These are phyloP conservation scores for Lethenteron reissneri DNA, from an alignment of 2,113 vertebrate species.

Conservation along the genomic window DNA sequence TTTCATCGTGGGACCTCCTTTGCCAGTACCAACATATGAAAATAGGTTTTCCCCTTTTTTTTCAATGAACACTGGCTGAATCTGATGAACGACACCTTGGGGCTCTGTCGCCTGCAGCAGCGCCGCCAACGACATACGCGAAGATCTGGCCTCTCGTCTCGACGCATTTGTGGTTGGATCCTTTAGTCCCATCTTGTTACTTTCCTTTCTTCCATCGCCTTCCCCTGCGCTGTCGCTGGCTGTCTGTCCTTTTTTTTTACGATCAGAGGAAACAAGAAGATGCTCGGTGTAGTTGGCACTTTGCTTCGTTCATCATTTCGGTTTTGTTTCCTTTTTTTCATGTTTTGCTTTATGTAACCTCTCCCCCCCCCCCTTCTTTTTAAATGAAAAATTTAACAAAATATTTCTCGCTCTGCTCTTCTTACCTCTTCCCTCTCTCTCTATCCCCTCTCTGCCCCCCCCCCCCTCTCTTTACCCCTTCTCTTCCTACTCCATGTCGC, in stretches of 20 bases:
- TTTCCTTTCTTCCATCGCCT: background rate
- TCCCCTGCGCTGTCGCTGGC: background rate
- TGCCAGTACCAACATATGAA: too few species aligned
- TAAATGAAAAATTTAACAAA: too few species aligned
- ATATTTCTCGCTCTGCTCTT: background rate
- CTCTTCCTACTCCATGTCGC: background rate
- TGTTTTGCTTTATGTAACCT: background rate
- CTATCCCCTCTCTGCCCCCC: background rate
- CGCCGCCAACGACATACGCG: too few species aligned
- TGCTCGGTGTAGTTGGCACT: too few species aligned
- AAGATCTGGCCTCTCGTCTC: too few species aligned
- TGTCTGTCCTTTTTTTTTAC: background rate
- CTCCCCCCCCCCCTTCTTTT: background rate
- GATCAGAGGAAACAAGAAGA: too few species aligned
- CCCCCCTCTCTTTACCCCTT: background rate
- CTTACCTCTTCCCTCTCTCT: background rate
- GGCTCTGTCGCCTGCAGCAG: too few species aligned
- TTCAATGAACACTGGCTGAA: too few species aligned
- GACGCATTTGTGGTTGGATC: too few species aligned
- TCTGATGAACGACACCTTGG: too few species aligned
- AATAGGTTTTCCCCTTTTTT: too few species aligned
- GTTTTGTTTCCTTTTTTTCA: background rate
- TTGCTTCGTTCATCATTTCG: background rate
- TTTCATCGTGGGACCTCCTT: too few species aligned
- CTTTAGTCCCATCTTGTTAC: background rate